Evolutionary conservation across 1,140 invertebrate genomes (phyloP).

Genomic region (Acarapis woodi): DNA sequence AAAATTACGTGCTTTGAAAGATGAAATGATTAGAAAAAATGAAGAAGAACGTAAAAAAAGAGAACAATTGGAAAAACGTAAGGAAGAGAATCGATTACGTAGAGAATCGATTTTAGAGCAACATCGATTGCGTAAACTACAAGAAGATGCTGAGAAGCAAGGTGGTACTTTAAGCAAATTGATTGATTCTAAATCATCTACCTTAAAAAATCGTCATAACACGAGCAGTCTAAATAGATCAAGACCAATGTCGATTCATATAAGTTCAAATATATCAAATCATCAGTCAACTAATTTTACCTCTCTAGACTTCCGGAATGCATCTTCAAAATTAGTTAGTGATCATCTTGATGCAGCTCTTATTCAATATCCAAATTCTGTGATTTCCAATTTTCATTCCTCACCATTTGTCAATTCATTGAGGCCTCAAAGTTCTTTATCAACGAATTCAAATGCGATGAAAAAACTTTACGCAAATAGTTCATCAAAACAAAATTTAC

Average conservation of each 20-base stretch:
- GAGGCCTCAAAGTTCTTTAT: slow-evolving; percentile 1
- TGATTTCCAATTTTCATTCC: not conserved
- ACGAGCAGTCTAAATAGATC: slow-evolving; percentile 8
- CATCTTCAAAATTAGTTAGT: too few relatives aligned
- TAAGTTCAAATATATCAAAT: slow-evolving; percentile 3
- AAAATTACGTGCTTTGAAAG: slow-evolving; percentile 32
- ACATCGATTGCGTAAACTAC: slow-evolving; percentile 76
- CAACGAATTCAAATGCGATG: not conserved
- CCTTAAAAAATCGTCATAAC: slow-evolving; percentile 1
- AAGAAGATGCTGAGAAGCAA: slow-evolving; percentile 37
- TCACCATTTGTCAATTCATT: not conserved
- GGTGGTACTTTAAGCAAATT: not conserved
- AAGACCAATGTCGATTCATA: slow-evolving; percentile 13
- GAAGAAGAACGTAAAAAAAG: slow-evolving; percentile 29
- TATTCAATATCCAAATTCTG: slow-evolving; percentile 4
- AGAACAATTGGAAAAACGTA: slow-evolving; percentile 52
- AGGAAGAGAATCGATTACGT: slow-evolving; percentile 59
- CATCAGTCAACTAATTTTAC: slow-evolving; percentile 1
- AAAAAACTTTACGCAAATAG: not conserved
- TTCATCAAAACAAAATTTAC: slow-evolving; percentile 1
- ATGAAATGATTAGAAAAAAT: slow-evolving; percentile 39
- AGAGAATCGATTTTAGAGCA: slow-evolving; percentile 65
- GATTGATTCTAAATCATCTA: not conserved
- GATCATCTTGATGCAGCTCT: not conserved
- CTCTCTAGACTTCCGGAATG: slow-evolving; percentile 1